Base-by-base conservation (phyloP, 2,888 invertebrate species). In the Drosophila rellima region DNA sequence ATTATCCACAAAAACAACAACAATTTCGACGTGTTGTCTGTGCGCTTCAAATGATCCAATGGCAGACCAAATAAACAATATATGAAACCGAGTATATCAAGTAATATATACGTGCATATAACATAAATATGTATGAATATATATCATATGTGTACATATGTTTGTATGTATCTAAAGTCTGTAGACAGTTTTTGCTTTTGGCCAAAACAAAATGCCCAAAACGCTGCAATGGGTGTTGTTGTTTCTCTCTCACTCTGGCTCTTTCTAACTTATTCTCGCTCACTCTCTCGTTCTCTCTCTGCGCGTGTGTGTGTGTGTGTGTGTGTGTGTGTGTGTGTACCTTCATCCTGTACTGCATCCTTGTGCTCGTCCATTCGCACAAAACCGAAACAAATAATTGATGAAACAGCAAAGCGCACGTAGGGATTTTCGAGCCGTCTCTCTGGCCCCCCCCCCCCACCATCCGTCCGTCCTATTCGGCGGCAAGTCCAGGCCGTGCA, bases 391-490 rank as follows among this genome's bases (percentile, higher is more conserved):
- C 89, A 89, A 82, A 88, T 88, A 88, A 88, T 88, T 88, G 88
- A 88, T 88, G 88, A 88, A 89, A 88, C 80, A 85, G 88, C 88
- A 85, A 88, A 87, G 89, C 83, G 78, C 89, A 85, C 88, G 87
- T 89, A 80, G 89, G 88, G 89, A 89, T 85, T 88, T 83, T 75
- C 64, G 55, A 66, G 80, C 71, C 78, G 66, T 76, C 70, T 64
- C 63, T 17, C 62, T 47, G 13, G 6, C 33, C 44, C 23, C 15
- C 45, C 2, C 4, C 45, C 11, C 0, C 23, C 18, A n/a, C n/a
- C n/a, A n/a, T n/a, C 47, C 17, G n/a, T 23, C 4, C 1, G 40
- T 10, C 15, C 37, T 15, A 37, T 39, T 8, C 37, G 20, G 42
- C 15, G 15, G 20, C 55, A 26, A 37, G 56, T 52, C 61, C 50